Evolutionary conservation across 2,888 invertebrate species (phyloP), one percentile per base, ranked within the genome.

Genomic region (Nesidiocoris tenuis): DNA sequence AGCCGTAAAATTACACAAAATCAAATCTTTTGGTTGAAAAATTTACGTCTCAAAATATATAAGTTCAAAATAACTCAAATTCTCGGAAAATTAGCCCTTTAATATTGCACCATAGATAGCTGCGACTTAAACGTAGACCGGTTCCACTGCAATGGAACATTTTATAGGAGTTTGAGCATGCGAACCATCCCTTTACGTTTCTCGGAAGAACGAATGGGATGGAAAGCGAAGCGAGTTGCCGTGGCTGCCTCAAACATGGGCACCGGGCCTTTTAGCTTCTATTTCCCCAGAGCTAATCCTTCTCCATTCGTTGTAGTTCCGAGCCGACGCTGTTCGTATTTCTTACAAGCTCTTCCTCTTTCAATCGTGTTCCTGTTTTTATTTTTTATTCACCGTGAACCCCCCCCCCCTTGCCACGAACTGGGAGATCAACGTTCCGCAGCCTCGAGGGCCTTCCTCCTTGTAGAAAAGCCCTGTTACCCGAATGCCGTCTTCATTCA

Each of bases 231-330:
- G 39, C 39, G 3, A 3, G 39, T 39, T 39, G 5, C 12, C 39
- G 3, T 3, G 12, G 39, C 39, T 39, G n/a, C n/a, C 12, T 39
- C 65, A 65, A 25, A 55, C 22, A 22, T 2, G 70, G 16, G 24
- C 54, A 7, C 59, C 56, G n/a, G 9, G 23, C 70, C 70, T 70
- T 24, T 70, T 59, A 70, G 24, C 70, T 70, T 17, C 59, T 59
- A 70, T 70, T 70, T 70, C 70, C 70, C 70, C 25, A 24, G 70
- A 70, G 70, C 25, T 70, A 23, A 70, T 59, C 70, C 24, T 70
- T 18, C 70, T 59, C 59, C 70, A 59, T 59, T 59, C 70, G 25
- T 70, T 24, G 57, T 59, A 59, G 67, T 67, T 67, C 59, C 59
- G 24, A 39, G 39, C 39, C 39, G 39, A 39, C 12, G 39, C 39